Conservation (phyloP, 2,888 invertebrate genomes). For the Clusia tigrina region DNA sequence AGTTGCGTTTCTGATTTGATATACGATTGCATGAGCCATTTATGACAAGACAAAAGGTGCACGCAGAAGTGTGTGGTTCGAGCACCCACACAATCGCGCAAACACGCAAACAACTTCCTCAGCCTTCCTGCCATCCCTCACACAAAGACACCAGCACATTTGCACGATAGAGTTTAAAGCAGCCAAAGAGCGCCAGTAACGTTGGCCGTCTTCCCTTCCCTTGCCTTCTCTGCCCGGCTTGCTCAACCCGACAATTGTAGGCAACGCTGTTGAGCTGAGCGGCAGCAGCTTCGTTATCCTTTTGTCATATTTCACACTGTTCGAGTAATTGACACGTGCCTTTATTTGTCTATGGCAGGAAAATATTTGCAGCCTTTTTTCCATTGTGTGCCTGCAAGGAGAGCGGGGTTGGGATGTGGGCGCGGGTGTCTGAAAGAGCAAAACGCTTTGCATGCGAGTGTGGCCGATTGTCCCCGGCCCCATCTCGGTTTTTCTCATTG, state of each 20-base stretch:
- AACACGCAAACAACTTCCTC: constrained; percentile 1
- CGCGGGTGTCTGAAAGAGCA: no score
- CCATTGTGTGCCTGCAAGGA: no score
- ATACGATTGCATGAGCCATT: constrained; percentile 2
- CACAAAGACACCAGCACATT: no score
- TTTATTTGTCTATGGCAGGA: no score
- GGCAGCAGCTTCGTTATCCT: neutral
- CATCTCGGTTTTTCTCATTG: no score
- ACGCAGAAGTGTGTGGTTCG: neutral
- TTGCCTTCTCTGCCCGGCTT: neutral
- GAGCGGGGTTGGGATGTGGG: no score
- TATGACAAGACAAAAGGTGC: neutral
- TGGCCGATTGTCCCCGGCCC: no score
- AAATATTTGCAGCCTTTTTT: no score
- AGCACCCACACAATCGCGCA: constrained; percentile 19
- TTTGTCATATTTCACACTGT: neutral
- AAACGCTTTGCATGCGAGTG: no score
- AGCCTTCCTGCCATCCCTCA: no score
- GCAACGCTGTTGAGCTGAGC: neutral
- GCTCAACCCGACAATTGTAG: neutral
- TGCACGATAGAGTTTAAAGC: no score
- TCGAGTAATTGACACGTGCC: neutral
- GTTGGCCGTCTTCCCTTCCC: neutral
- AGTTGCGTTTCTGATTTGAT: neutral
- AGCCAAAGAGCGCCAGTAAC: no score